Conservation (phyloP, 2,113 vertebrate genomes). For the Odobenus rosmarus region DNA sequence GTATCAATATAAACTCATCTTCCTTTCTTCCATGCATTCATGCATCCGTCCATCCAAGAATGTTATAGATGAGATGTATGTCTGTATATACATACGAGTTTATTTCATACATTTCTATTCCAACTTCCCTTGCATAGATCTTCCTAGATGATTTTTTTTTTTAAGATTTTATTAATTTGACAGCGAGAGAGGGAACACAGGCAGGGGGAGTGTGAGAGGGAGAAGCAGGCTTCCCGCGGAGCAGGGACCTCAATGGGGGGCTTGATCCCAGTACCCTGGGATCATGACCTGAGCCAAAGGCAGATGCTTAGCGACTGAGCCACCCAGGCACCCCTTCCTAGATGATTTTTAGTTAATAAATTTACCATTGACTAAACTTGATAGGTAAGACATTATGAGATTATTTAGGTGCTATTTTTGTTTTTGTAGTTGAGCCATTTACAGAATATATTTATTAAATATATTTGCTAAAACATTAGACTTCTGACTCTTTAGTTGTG, state of each 20-base stretch:
- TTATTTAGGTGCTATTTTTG: neutral
- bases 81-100: neutral
- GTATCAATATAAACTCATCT: neutral
- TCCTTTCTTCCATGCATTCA: neutral
- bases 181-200: no score
- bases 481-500: neutral
- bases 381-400: neutral
- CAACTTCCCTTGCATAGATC: neutral
- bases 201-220: no score
- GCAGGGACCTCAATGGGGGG: no score
- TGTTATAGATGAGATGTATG: neutral
- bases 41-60: neutral
- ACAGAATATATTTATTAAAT: neutral
- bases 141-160: no score
- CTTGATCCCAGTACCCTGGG: no score
- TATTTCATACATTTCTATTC: neutral
- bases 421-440: slow-evolving; percentile 47
- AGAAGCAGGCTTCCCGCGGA: no score
- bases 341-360: neutral
- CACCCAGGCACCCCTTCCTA: neutral
- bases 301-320: no score
- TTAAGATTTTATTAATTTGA: no score
- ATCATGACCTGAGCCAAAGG: no score
- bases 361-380: slow-evolving; percentile 44
- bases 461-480: slow-evolving; percentile 1